Base-by-base conservation (phyloP, 2,797 vertebrate genomes). In the Toxotes lorentzi region DNA sequence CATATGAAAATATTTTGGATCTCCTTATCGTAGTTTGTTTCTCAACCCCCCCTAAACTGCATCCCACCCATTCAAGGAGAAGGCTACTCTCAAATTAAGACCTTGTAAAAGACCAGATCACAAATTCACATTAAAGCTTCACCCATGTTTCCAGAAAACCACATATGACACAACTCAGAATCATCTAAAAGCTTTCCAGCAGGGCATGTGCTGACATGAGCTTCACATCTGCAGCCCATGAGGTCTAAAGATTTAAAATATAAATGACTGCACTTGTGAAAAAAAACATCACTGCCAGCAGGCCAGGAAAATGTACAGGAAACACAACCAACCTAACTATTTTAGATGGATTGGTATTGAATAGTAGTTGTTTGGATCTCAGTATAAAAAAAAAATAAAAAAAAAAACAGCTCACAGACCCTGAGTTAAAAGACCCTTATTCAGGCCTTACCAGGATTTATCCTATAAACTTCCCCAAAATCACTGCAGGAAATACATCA, bases 391-490 rank as follows among this genome's bases (percentile, higher is more conserved):
- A 60, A 45, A 24, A 34, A n/a, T n/a, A n/a, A n/a, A n/a, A n/a
- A 2, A 62, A 47, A 58, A 45, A 60, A 45, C 17, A 34, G 7
- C 10, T 32, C 17, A 50, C 11, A 58, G 58, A 32, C 12, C 32
- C 4, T 3, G 6, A 64, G 43, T 53, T 47, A 51, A 73, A 73
- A 23, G 8, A 77, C 40, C 17, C n/a, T 30, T 30, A 38, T 38
- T 38, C 8, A 38, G 27, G 50, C 30, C 30, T 47, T 85, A 78
- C 40, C 71, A 79, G 88, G 94, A 16, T 27, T 74, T 50, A 77
- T 41, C 90, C 84, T 92, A 83, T 75, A 70, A 45, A 76, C 5
- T 11, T 71, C 57, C 81, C 88, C 82, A 94, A 91, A 92, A 60
- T 73, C 58, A 58, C 43, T 58, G n/a, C 56, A 79, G 78, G 70